These are phyloP conservation scores for Eufriesea mexicana DNA, from an alignment of 1,140 invertebrate genomes.

Conservation along the genomic window DNA sequence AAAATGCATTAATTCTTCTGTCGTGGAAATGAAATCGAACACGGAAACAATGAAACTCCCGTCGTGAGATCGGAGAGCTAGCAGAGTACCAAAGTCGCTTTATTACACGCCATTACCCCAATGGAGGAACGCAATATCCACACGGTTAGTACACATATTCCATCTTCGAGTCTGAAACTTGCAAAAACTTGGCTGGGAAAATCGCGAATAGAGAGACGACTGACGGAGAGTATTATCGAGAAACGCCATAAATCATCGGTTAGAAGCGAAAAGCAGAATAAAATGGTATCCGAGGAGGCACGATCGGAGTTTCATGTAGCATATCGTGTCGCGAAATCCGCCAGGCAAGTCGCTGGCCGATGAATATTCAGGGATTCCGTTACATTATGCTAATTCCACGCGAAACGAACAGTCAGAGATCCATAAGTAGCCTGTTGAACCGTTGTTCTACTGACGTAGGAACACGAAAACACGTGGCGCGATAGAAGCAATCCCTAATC, in stretches of 20 bases:
- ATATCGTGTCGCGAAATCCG: constrained; percentile 37
- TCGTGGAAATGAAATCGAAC: too few relatives aligned
- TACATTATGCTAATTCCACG: constrained; percentile 61
- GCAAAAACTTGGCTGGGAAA: too few relatives aligned
- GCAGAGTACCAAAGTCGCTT: too few relatives aligned
- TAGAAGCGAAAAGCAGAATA: neutral
- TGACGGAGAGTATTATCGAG: too few relatives aligned
- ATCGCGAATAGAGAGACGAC: too few relatives aligned
- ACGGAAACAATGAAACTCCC: too few relatives aligned
- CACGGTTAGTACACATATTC: too few relatives aligned
- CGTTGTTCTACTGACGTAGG: constrained; percentile 37
- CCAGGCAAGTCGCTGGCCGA: constrained; percentile 14
- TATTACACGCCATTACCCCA: too few relatives aligned
- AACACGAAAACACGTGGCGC: constrained; percentile 40
- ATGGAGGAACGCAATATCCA: too few relatives aligned
- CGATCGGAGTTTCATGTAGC: constrained; percentile 20
- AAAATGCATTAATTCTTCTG: too few relatives aligned
- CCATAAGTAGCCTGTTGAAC: constrained; percentile 51
- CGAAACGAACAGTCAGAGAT: constrained; percentile 45
- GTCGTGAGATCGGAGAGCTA: too few relatives aligned
- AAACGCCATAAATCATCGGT: neutral
- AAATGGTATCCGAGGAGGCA: neutral
- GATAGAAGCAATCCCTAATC: constrained; percentile 45
- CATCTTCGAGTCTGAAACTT: too few relatives aligned
- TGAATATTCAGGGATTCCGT: constrained; percentile 61